Evolutionary conservation across 2,113 vertebrate species (phyloP).

Genomic region (Mus pahari): DNA sequence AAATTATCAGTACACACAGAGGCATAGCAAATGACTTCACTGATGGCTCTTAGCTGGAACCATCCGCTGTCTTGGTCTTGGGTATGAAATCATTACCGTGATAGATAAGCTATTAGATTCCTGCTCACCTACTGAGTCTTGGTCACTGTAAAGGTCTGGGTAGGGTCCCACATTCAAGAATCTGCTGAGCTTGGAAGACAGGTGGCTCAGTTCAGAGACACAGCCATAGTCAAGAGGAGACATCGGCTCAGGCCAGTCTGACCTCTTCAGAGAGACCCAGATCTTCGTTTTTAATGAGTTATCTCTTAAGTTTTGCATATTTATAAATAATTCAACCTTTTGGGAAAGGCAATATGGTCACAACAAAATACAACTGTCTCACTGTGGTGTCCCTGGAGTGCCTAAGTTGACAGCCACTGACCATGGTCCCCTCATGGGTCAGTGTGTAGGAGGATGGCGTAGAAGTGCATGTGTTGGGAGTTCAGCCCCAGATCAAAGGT

Average conservation of each 20-base stretch:
- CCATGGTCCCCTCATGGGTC: fast-evolving
- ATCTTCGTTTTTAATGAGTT: neutral
- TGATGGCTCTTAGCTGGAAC: neutral
- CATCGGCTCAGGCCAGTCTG: fast-evolving
- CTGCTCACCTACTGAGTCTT: neutral
- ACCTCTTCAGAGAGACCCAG: neutral
- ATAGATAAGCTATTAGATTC: neutral
- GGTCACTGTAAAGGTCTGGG: neutral
- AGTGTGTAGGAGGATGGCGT: fast-evolving
- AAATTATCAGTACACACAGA: constrained; percentile 18
- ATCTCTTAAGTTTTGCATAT: neutral
- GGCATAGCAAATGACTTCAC: neutral
- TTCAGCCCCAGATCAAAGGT: no score
- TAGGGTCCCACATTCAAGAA: neutral
- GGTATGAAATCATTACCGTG: no score
- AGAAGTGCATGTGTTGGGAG: neutral
- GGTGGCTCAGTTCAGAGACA: neutral
- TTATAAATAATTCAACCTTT: neutral
- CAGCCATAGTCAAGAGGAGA: no score
- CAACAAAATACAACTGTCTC: fast-evolving
- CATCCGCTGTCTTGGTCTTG: neutral
- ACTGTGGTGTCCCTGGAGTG: no score
- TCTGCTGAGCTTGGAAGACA: neutral
- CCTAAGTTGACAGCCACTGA: neutral
- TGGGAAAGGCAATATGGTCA: neutral